phyloP scores from a whole-genome alignment of 2,888 invertebrate species.

The Crossocerus cetratus region DNA sequence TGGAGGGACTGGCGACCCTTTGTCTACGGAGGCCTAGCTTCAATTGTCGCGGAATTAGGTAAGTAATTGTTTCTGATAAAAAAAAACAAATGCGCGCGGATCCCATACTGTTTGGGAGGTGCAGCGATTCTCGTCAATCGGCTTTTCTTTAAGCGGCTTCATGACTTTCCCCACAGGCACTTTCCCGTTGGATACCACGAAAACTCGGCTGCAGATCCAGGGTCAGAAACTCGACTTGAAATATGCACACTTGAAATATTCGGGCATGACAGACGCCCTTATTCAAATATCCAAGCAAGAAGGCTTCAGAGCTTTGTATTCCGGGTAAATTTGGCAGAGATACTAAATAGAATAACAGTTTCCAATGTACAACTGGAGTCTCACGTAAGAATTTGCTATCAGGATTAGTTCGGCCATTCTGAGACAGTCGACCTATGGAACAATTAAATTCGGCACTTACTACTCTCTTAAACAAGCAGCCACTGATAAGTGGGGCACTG shows the following conservation, averaged over 20 bases:
- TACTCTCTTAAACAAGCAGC: conserved; percentile 88
- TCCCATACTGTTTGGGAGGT: not conserved
- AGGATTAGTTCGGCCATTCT: conserved; percentile 96
- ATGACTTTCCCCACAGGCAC: conserved; percentile 82
- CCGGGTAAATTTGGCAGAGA: conserved; percentile 81
- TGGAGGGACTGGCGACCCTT: conserved; percentile 97
- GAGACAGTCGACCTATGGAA: conserved; percentile 96
- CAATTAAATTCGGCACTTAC: conserved; percentile 97
- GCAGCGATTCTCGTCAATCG: no score
- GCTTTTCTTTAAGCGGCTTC: no score
- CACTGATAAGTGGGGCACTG: conserved; percentile 73
- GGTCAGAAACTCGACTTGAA: conserved; percentile 90
- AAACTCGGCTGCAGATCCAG: conserved; percentile 95
- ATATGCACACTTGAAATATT: conserved; percentile 87
- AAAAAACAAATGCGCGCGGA: not conserved
- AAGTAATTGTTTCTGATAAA: conserved; percentile 46
- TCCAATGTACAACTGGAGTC: not conserved
- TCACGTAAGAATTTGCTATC: conserved; percentile 49
- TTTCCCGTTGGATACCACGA: conserved; percentile 97
- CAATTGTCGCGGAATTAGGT: conserved; percentile 96
- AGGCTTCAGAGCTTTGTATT: conserved; percentile 91
- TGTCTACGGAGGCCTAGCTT: conserved; percentile 95
- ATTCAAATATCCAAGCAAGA: conserved; percentile 91
- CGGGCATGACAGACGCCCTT: conserved; percentile 95
- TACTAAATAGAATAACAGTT: not conserved